phyloP scores from a whole-genome alignment of 2,888 invertebrate species.

The Matsumyia berberina region DNA sequence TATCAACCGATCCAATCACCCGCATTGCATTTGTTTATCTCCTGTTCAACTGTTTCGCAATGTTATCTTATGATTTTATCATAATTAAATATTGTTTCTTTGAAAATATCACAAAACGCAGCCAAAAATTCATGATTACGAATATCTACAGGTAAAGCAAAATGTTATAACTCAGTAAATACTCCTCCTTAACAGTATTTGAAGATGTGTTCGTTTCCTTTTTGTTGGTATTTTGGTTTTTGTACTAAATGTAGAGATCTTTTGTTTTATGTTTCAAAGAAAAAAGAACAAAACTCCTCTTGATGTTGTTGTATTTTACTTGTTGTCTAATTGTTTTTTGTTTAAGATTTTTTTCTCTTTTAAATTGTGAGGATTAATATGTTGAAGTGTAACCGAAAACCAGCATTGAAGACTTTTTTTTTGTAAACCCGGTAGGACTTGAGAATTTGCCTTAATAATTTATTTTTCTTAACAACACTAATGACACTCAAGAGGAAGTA shows the following conservation, averaged over 20 bases:
- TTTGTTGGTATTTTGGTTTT: slow-evolving; percentile 27
- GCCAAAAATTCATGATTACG: slow-evolving; percentile 84
- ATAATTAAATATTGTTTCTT: slow-evolving; percentile 69
- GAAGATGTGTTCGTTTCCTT: slow-evolving; percentile 12
- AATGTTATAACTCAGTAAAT: slow-evolving; percentile 28
- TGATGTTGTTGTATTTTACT: slow-evolving; percentile 47
- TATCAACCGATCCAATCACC: slow-evolving; percentile 18
- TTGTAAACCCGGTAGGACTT: no score
- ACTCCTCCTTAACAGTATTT: slow-evolving; percentile 36
- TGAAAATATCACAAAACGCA: slow-evolving; percentile 79
- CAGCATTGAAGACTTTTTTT: no score
- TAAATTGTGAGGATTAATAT: background rate
- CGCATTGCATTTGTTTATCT: slow-evolving; percentile 39
- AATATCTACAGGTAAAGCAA: slow-evolving; percentile 84
- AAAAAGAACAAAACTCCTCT: slow-evolving; percentile 24
- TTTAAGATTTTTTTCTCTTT: no score
- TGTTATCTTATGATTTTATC: slow-evolving; percentile 60
- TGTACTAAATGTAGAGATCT: slow-evolving; percentile 45
- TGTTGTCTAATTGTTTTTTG: slow-evolving; percentile 5
- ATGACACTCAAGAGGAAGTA: background rate
- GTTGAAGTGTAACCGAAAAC: no score
- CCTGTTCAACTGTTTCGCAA: slow-evolving; percentile 51
- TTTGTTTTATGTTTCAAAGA: background rate
- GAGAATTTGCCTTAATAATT: no score
- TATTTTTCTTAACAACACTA: background rate